Evolutionary conservation across 2,113 vertebrate genomes (phyloP).

Genomic region (Geococcyx californianus): DNA sequence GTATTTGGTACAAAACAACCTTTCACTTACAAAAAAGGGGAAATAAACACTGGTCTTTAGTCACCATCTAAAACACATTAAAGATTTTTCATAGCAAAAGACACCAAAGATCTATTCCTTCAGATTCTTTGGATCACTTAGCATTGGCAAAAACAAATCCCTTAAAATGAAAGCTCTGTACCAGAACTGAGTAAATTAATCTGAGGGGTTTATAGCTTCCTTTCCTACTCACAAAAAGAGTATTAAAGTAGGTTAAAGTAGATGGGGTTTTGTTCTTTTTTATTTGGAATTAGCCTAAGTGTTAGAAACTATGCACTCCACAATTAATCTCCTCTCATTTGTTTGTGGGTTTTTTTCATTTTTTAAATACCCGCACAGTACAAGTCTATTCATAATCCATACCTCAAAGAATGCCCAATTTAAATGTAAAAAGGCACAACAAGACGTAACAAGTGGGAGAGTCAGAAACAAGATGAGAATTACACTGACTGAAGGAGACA

Average conservation of each 20-base stretch:
- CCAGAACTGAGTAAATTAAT: conserved; percentile 26
- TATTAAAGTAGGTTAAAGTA: neutral
- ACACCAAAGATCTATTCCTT: neutral
- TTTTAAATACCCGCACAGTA: neutral
- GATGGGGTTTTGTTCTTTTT: neutral
- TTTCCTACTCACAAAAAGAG: neutral
- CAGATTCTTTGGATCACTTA: conserved; percentile 23
- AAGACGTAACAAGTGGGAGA: conserved; percentile 35
- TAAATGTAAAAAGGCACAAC: conserved; percentile 39
- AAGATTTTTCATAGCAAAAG: conserved; percentile 14
- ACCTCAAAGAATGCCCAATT: conserved; percentile 5
- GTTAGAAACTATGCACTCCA: neutral
- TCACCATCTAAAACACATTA: conserved; percentile 6
- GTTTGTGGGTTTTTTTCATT: neutral
- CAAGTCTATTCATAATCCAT: conserved; percentile 33
- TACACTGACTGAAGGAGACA: neutral
- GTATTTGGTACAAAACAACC: conserved; percentile 24
- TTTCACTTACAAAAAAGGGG: conserved; percentile 34
- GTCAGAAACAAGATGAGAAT: neutral
- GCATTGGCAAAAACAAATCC: neutral
- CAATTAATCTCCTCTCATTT: neutral
- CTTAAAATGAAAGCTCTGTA: neutral
- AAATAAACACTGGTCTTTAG: neutral
- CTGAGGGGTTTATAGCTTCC: neutral
- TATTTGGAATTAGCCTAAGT: neutral